Base-by-base conservation (phyloP, 2,888 invertebrate genomes). In the Shargacucullia verbasci region DNA sequence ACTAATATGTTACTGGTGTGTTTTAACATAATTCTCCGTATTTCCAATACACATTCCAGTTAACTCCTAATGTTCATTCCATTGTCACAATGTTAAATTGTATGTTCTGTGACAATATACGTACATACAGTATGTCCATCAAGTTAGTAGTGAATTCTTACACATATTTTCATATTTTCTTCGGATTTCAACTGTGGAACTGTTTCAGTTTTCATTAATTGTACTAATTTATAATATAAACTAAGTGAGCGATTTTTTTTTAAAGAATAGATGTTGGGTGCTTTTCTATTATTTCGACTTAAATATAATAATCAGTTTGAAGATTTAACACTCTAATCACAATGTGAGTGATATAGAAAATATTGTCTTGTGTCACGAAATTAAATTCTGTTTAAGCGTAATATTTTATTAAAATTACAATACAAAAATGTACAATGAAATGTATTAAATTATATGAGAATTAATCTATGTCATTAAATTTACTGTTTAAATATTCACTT, bases 381-480 rank as follows among this genome's bases (percentile, higher is more conserved):
- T 9, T 33, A 20, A 46, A 31, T 25, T 10, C 29, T 34, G 10
- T 59, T 45, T 14, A 39, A 65, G 34, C 5, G 20, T 20, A 46
- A 31, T 9, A 13, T 52, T 66, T 65, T 50, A 53, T 66, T 50
- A 45, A 15, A 29, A 43, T 33, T 9, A 66, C 37, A 4, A 10
- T n/a, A 31, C 38, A 20, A 53, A 45, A 70, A 70, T 49, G 45
- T 67, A 60, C 50, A 46, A 64, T 55, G 12, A 63, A 56, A 45
- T 55, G 53, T 73, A 59, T 57, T 35, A 59, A 57, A 55, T 47
- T 59, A 34, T 44, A 59, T 29, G 47, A 73, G 39, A 64, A 56
- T 13, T 48, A 53, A 43, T 60, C 49, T 64, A 70, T 59, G 62
- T 60, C 64, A 75, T 67, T 76, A 76, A 68, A 67, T 56, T 59